Evolutionary conservation across 2,888 invertebrate genomes (phyloP), one percentile per base, ranked within the genome.

Genomic region (Ochlodes sylvanus): DNA sequence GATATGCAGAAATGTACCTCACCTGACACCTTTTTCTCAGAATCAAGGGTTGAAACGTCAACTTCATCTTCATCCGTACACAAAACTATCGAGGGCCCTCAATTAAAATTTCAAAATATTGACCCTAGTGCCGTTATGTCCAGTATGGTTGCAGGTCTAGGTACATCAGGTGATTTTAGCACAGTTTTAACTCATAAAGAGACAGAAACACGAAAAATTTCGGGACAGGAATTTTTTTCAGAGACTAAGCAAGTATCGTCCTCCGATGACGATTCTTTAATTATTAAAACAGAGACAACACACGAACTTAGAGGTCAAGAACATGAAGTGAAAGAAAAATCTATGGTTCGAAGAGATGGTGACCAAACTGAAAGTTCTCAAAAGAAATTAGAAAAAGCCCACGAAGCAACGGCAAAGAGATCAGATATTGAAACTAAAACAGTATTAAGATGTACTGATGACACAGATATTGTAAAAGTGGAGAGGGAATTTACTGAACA

Each of bases 101-200:
- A 89, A 66, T 69, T 93, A 42, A 89, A 88, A 70, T 93, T 93
- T 69, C 84, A 92, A 77, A 83, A 81, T 5, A 89, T 93, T 63
- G 85, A 93, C 71, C 93, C 93, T 47, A 75, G 84, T 68, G 83
- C 87, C 56, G 85, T 88, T 10, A 90, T 93, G 88, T 89, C 92
- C 4, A 84, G 88, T 75, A 92, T 93, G 92, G 88, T 87, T 34
- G 79, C 92, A 6, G 91, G 88, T 66, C 89, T 92, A 76, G 84
- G 89, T 7, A 78, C 81, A 19, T 76, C 83, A 10, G 84, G 87
- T 69, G 89, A 91, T 44, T 90, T 81, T 61, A 85, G 83, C 62
- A 93, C 90, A 50, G 86, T 94, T 72, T 82, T 94, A 74, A 90
- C 94, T 63, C 94, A 94, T 69, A 94, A 94, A 80, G 91, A 92